Conservation (phyloP, 2,888 invertebrate genomes). For the Gymnoscelis rufifasciata region DNA sequence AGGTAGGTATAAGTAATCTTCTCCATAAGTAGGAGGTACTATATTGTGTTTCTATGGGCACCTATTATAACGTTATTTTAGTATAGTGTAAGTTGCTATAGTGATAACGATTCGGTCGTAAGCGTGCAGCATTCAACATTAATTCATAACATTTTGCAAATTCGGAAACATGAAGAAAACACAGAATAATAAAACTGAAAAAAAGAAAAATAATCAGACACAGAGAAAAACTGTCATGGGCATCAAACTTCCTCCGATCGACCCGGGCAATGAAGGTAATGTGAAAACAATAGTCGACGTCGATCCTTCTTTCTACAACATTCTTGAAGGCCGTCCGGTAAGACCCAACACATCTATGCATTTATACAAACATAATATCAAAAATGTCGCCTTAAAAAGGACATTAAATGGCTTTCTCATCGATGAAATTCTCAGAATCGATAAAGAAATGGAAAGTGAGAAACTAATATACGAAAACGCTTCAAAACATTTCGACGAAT, state of each 20-base stretch:
- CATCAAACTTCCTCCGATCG: constrained; percentile 64
- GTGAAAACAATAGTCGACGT: constrained; percentile 79
- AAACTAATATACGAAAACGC: constrained; percentile 55
- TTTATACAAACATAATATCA: constrained; percentile 76
- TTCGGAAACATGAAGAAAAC: background rate
- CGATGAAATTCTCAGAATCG: constrained; percentile 67
- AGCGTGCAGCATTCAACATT: too few relatives aligned
- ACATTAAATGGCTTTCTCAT: constrained; percentile 56
- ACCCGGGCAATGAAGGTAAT: constrained; percentile 39
- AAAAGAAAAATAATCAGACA: constrained; percentile 45
- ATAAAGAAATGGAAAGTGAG: constrained; percentile 62
- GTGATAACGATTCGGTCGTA: constrained; percentile 58
- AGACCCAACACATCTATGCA: constrained; percentile 74
- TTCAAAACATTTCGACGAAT: constrained; percentile 62
- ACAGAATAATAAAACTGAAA: constrained; percentile 30
- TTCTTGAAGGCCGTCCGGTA: constrained; percentile 80
- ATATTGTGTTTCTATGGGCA: constrained; percentile 13
- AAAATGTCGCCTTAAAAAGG: constrained; percentile 60
- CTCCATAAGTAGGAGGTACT: too few relatives aligned
- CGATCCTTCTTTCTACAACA: constrained; percentile 81
- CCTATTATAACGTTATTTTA: constrained; percentile 3
- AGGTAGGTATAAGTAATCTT: too few relatives aligned
- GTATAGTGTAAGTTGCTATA: constrained; percentile 44
- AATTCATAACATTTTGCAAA: background rate
- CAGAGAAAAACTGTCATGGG: constrained; percentile 49